Evolutionary conservation across 2,888 invertebrate species (phyloP).

Genomic region (Ormia ochracea): DNA sequence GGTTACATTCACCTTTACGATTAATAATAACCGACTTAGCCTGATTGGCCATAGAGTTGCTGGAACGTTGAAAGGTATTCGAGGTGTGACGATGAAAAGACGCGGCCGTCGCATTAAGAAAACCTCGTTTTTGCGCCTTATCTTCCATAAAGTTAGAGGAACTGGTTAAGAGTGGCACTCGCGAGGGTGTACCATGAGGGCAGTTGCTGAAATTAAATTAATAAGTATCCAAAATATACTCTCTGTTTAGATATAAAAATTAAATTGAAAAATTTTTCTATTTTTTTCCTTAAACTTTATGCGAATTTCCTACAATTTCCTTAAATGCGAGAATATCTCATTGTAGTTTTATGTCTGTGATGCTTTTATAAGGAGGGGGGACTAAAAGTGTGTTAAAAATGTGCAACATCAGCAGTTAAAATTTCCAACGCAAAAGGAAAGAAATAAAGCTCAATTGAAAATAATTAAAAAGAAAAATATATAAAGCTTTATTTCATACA

Average conservation of each 20-base stretch:
- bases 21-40: slow-evolving; percentile 58
- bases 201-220: slow-evolving; percentile 69
- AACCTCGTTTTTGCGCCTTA: slow-evolving; percentile 64
- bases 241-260: too few species aligned
- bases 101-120: slow-evolving; percentile 69
- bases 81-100: slow-evolving; percentile 70
- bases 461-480: slow-evolving; percentile 17
- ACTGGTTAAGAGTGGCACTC: slow-evolving; percentile 80
- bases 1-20: slow-evolving; percentile 60
- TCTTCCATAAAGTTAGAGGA: slow-evolving; percentile 22
- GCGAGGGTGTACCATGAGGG: slow-evolving; percentile 85
- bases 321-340: background rate
- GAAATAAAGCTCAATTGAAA: slow-evolving; percentile 14
- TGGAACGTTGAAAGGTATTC: slow-evolving; percentile 65
- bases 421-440: background rate
- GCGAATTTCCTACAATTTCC: too few species aligned
- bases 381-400: slow-evolving; percentile 21
- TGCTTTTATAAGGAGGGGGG: background rate
- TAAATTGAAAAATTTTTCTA: too few species aligned
- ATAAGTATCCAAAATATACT: background rate
- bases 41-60: slow-evolving; percentile 9
- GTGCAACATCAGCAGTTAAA: slow-evolving; percentile 41
- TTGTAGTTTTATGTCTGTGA: background rate
- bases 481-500: slow-evolving; percentile 24
- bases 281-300: too few species aligned